Conservation (phyloP, 2,888 invertebrate genomes). For the Capitulum mitella region DNA sequence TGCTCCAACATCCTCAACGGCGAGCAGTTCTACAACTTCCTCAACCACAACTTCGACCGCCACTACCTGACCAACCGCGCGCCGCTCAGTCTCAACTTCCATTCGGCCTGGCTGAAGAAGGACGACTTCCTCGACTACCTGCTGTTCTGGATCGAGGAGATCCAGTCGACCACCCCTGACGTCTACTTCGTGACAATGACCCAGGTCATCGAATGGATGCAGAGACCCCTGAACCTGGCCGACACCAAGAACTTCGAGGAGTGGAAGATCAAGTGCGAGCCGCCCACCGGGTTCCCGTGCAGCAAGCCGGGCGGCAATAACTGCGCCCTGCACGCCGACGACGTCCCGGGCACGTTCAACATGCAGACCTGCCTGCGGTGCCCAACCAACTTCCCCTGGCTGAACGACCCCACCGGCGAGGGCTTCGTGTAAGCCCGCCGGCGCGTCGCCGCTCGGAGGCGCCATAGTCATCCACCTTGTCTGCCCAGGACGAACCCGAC, state of each 20-base stretch:
- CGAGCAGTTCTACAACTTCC: slow-evolving; percentile 88
- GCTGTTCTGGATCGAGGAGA: slow-evolving; percentile 87
- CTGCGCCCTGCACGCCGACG: slow-evolving; percentile 84
- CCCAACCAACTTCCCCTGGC: slow-evolving; percentile 90
- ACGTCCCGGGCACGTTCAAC: slow-evolving; percentile 87
- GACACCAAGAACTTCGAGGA: slow-evolving; percentile 88
- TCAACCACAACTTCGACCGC: slow-evolving; percentile 86
- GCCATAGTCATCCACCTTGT: no score
- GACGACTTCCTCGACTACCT: slow-evolving; percentile 87
- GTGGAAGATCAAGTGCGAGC: slow-evolving; percentile 87
- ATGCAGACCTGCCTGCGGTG: slow-evolving; percentile 87
- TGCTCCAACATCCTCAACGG: slow-evolving; percentile 86
- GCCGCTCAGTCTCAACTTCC: slow-evolving; percentile 82
- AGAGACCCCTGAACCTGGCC: slow-evolving; percentile 73
- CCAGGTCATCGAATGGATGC: slow-evolving; percentile 87
- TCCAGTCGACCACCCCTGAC: slow-evolving; percentile 73
- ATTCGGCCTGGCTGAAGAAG: slow-evolving; percentile 79
- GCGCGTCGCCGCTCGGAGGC: not conserved
- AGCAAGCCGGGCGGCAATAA: slow-evolving; percentile 84
- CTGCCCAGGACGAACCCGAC: no score
- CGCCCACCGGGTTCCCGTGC: slow-evolving; percentile 73
- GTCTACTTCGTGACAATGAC: slow-evolving; percentile 95
- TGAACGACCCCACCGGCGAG: slow-evolving; percentile 83
- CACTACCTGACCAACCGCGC: slow-evolving; percentile 86
- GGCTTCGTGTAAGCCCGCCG: slow-evolving; percentile 65